A percentile compares a stretch with the other conserved stretches of the same genome.
phyloP scores from a whole-genome alignment of 2,888 invertebrate species.

The Autographa gamma region DNA sequence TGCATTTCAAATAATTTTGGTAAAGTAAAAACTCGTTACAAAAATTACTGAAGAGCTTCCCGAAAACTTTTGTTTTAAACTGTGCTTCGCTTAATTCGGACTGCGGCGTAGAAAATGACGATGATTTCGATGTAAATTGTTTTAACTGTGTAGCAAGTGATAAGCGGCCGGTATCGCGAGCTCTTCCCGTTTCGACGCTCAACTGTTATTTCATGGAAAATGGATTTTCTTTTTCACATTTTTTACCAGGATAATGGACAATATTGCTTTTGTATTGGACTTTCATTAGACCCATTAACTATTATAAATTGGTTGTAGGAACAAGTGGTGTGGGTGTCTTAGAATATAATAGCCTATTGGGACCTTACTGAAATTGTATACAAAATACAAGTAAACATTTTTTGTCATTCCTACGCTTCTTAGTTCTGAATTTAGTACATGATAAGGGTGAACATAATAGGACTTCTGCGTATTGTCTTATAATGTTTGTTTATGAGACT shows the following conservation, averaged over 20 bases:
- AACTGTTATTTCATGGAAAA: constrained; percentile 62
- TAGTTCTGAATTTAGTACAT: too few relatives aligned
- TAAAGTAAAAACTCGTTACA: not conserved
- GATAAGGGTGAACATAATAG: too few relatives aligned
- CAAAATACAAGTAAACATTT: too few relatives aligned
- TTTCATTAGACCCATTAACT: constrained; percentile 50
- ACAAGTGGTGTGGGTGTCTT: constrained; percentile 9
- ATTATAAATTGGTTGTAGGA: constrained; percentile 32
- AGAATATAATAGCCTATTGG: not conserved
- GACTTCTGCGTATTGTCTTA: too few relatives aligned
- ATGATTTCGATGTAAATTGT: constrained; percentile 64
- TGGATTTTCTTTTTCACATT: constrained; percentile 47
- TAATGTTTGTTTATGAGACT: too few relatives aligned
- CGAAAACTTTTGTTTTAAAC: constrained; percentile 48
- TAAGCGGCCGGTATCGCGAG: constrained; percentile 60
- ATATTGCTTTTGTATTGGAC: constrained; percentile 48
- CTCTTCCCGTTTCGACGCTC: constrained; percentile 41
- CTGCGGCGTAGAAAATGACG: constrained; percentile 65
- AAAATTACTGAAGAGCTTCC: constrained; percentile 29
- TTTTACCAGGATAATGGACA: constrained; percentile 43
- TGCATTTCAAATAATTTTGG: not conserved
- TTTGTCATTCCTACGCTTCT: too few relatives aligned
- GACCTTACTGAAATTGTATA: not conserved
- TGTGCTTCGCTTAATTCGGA: constrained; percentile 64
- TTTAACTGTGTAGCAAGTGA: constrained; percentile 57